These are phyloP conservation scores for Nemopilema nomurai DNA, from an alignment of 30 jellyfish, hydroid and myxozoan species.

Conservation along the genomic window DNA sequence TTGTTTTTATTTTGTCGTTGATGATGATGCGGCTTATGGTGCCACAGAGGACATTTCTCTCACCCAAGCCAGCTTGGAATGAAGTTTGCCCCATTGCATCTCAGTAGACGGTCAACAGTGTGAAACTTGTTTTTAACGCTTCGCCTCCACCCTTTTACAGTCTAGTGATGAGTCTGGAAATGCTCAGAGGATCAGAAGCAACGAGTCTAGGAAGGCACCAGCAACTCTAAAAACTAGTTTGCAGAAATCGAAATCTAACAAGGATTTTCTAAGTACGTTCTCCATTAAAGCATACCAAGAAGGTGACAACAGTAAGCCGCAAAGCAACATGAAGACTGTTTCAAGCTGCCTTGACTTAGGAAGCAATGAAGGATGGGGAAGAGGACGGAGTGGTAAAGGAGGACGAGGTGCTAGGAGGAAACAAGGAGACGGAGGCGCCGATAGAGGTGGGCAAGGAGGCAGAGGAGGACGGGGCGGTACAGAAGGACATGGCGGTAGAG, in stretches of 20 bases:
- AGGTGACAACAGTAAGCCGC: background rate
- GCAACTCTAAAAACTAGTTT: background rate
- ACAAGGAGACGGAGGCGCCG: background rate
- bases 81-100: no score
- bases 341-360: background rate
- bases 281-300: background rate
- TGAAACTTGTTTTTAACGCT: no score
- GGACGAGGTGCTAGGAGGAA: background rate
- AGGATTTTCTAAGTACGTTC: background rate
- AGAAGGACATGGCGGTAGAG: background rate
- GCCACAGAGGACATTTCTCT: no score
- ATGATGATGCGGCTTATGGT: no score
- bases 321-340: background rate
- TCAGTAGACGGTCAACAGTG: no score
- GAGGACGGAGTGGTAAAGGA: background rate
- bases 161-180: background rate
- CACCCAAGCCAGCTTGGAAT: no score
- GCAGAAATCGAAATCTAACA: background rate
- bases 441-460: slow-evolving; percentile 2
- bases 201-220: background rate
- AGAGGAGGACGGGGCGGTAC: slow-evolving; percentile 18
- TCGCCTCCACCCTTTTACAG: no score
- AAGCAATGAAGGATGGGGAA: background rate
- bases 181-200: background rate
- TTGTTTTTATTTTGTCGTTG: no score